Evolutionary conservation across 2,888 invertebrate species (phyloP).

Genomic region (Orchesella flavescens): DNA sequence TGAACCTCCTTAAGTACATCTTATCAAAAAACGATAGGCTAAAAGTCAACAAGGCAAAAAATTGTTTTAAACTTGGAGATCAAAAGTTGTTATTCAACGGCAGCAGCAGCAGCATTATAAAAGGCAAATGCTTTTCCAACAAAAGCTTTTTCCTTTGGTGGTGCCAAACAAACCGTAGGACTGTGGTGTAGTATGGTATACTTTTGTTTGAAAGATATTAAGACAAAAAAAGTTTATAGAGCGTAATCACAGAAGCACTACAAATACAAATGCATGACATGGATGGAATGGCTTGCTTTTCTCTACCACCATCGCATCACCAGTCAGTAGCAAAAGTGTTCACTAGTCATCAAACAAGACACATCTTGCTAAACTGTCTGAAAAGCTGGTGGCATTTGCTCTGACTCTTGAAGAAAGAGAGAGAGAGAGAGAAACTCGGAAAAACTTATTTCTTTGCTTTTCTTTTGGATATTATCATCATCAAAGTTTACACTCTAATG

Average conservation of each 20-base stretch:
- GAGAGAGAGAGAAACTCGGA: not conserved
- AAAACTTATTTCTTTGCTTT: constrained; percentile 12
- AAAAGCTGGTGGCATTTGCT: constrained; percentile 59
- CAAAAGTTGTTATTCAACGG: constrained; percentile 37
- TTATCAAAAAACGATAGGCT: constrained; percentile 40
- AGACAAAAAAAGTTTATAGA: not conserved
- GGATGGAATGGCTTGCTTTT: not conserved
- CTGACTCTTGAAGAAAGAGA: constrained; percentile 14
- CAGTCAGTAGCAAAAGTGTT: constrained; percentile 43
- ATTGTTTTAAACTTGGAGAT: constrained; percentile 52
- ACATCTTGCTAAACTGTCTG: constrained; percentile 58
- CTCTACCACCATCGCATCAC: not conserved
- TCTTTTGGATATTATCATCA: constrained; percentile 18
- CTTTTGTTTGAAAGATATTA: not conserved
- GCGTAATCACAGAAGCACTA: constrained; percentile 48
- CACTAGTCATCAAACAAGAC: constrained; percentile 61
- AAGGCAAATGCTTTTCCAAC: not conserved
- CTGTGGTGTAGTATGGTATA: not conserved
- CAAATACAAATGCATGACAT: too few species aligned
- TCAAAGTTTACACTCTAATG: constrained; percentile 8
- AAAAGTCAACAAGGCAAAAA: constrained; percentile 58
- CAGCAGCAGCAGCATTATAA: not conserved
- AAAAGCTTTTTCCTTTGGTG: constrained; percentile 27
- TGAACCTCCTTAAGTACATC: constrained; percentile 40
- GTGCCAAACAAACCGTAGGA: constrained; percentile 1